Evolutionary conservation across 2,797 vertebrate species (phyloP).

Genomic region (Spea hammondii): DNA sequence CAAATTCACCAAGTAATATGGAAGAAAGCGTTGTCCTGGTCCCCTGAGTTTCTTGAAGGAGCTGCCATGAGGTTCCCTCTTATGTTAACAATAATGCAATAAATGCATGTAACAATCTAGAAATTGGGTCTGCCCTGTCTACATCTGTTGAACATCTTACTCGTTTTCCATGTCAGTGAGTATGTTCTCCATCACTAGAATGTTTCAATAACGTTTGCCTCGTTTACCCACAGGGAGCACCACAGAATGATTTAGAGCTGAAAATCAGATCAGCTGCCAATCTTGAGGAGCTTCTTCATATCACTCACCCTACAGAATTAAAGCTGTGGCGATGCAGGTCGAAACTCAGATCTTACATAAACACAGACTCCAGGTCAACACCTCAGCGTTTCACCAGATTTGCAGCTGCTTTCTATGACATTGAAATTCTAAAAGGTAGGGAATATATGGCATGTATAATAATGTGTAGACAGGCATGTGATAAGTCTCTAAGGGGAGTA

Average conservation of each 20-base stretch:
- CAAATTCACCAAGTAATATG: too few species aligned
- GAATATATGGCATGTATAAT: background rate
- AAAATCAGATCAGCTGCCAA: slow-evolving; percentile 85
- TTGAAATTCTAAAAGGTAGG: slow-evolving; percentile 86
- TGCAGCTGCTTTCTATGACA: slow-evolving; percentile 86
- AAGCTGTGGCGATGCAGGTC: slow-evolving; percentile 91
- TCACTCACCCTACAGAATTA: slow-evolving; percentile 90
- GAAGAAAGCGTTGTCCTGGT: too few species aligned
- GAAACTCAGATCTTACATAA: slow-evolving; percentile 74
- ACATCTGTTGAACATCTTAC: too few species aligned
- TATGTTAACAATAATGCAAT: too few species aligned
- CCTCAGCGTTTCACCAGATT: slow-evolving; percentile 92
- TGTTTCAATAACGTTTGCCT: background rate
- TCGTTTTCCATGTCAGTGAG: too few species aligned
- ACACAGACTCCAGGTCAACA: slow-evolving; percentile 69
- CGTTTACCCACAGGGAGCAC: slow-evolving; percentile 56
- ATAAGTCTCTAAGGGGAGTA: too few species aligned
- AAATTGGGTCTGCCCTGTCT: too few species aligned
- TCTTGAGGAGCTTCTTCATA: slow-evolving; percentile 85
- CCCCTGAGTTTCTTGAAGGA: too few species aligned
- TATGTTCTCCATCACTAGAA: too few species aligned
- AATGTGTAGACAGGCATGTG: background rate
- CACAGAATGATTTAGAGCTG: slow-evolving; percentile 74
- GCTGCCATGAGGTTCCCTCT: too few species aligned
- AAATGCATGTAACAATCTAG: too few species aligned